Base-by-base conservation (phyloP, 2,113 vertebrate species). In the Cyprinodon tularosa region DNA sequence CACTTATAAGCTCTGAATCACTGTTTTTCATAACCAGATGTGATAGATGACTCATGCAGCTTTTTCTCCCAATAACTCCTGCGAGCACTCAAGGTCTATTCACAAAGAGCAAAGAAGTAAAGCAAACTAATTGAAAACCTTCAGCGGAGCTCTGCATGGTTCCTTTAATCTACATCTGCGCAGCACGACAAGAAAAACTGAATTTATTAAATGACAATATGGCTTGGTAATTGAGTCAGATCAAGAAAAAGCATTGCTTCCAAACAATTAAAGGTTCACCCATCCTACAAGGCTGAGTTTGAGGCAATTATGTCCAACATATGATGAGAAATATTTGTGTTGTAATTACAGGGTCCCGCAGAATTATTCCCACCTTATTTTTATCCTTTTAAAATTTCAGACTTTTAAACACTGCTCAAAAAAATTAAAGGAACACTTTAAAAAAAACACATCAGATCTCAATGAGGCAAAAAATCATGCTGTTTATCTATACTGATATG, bases 11-110 rank as follows among this genome's bases (percentile, higher is more conserved):
- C 12, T 17, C 3, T 42, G 61, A 77, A 64, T 70, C 50, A n/a
- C 40, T 65, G 42, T 48, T 20, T 60, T 70, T 70, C 47, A 76
- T 59, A 47, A 42, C 60, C 60, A 61, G 44, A 71, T 40, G 60
- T 69, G 29, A 64, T 2, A 0, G 71, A 42, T 76, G 80, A 85
- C 66, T 83, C 77, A 83, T 68, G 45, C 8, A 61, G 9, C 36
- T 53, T 71, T 6, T 47, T 68, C 50, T 20, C 68, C 62, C 15
- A 37, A 5, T n/a, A 29, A 3, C 17, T 22, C 10, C 12, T 12
- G 20, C 48, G 7, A 50, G 78, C 47, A 63, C 48, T 69, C 66
- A 45, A 77, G 62, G 62, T 66, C 48, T 71, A 64, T 71, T 80
- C 53, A 76, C 40, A 78, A 77, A 47, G 63, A 2, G 2, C 48